Conservation (phyloP, 2,888 invertebrate genomes). For the Scotopteryx bipunctaria region DNA sequence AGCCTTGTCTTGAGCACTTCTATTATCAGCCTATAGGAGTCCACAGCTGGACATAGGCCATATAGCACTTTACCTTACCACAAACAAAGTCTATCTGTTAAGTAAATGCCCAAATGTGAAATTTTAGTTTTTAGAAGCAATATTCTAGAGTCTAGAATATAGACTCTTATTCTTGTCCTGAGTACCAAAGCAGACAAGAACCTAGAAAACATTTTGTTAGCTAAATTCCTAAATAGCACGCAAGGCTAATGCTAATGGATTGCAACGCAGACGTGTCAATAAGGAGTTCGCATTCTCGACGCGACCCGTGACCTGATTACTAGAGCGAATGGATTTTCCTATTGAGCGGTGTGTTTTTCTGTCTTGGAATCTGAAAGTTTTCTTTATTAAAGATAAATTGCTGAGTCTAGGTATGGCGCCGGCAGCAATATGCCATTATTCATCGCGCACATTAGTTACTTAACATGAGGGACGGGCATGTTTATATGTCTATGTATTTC, state of each 20-base stretch:
- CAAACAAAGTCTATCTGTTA: too few relatives aligned
- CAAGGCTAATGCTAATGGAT: slow-evolving; percentile 76
- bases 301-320: slow-evolving; percentile 61
- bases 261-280: slow-evolving; percentile 66
- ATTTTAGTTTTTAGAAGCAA: neutral
- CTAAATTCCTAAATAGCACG: slow-evolving; percentile 64
- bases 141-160: too few relatives aligned
- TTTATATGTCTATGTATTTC: slow-evolving; percentile 31
- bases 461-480: slow-evolving; percentile 17
- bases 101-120: neutral
- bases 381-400: too few relatives aligned
- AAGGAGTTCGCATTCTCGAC: slow-evolving; percentile 66
- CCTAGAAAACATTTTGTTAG: slow-evolving; percentile 50
- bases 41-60: too few relatives aligned
- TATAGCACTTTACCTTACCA: too few relatives aligned
- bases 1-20: slow-evolving; percentile 19
- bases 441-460: neutral
- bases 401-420: too few relatives aligned
- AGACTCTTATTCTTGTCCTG: slow-evolving; percentile 21
- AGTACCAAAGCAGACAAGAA: slow-evolving; percentile 34
- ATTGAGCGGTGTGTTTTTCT: slow-evolving; percentile 24
- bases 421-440: neutral
- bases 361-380: neutral
- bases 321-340: slow-evolving; percentile 30
- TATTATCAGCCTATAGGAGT: too few relatives aligned